Conservation (phyloP, 2,888 invertebrate genomes). For the Hirtodrosophila cameraria region DNA sequence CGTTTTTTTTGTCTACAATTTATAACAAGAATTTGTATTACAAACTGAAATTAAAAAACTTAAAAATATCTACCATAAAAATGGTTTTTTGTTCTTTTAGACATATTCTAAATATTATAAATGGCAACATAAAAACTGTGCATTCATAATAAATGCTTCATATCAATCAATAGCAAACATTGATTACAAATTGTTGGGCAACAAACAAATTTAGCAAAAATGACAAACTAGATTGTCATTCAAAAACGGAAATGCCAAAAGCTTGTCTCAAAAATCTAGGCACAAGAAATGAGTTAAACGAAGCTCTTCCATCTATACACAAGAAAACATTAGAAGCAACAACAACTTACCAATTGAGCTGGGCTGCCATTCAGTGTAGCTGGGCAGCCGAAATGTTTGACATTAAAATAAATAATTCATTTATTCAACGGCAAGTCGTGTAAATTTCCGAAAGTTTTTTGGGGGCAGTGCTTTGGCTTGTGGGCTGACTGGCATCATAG, state of each 20-base stretch:
- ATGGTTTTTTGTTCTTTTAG: too few relatives aligned
- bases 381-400: constrained; percentile 39
- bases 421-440: constrained; percentile 45
- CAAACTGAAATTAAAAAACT: too few relatives aligned
- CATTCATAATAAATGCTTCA: constrained; percentile 27
- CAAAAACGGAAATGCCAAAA: constrained; percentile 33
- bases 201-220: constrained; percentile 56
- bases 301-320: not conserved
- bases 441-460: constrained; percentile 41
- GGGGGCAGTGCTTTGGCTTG: constrained; percentile 17
- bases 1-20: not conserved
- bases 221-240: constrained; percentile 58
- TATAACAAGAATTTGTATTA: too few relatives aligned
- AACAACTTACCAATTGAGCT: constrained; percentile 32
- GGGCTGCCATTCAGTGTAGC: constrained; percentile 10
- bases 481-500: constrained; percentile 39
- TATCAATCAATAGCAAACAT: constrained; percentile 37
- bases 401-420: constrained; percentile 78
- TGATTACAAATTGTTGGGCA: constrained; percentile 40
- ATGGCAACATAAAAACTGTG: not conserved
- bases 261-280: constrained; percentile 10
- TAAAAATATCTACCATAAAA: too few relatives aligned
- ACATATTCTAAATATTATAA: too few relatives aligned
- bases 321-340: constrained; percentile 4
- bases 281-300: constrained; percentile 28